These are phyloP conservation scores for Sebastes umbrosus DNA, from an alignment of 2,797 vertebrate species.

Conservation along the genomic window DNA sequence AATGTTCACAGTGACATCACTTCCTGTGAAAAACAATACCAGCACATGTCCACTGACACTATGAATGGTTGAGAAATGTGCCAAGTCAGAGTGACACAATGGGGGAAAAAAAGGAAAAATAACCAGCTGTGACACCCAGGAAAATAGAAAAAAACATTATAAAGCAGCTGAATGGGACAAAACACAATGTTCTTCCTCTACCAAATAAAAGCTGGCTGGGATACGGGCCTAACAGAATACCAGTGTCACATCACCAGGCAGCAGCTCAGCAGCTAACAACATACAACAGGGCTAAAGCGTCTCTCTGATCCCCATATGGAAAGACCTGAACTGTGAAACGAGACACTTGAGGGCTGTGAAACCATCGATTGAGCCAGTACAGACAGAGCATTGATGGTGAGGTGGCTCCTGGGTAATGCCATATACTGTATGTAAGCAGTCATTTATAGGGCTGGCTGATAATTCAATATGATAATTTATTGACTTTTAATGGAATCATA, in stretches of 20 bases:
- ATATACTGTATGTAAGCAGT: background rate
- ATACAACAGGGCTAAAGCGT: conserved; percentile 44
- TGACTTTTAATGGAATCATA: too few relatives aligned
- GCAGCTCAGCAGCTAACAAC: conserved; percentile 45
- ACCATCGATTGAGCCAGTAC: conserved; percentile 29
- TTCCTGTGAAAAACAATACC: conserved; percentile 74
- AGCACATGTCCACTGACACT: conserved; percentile 24
- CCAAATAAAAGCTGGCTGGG: conserved; percentile 42
- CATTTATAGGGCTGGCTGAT: background rate
- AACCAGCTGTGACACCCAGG: conserved; percentile 19
- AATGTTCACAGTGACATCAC: conserved; percentile 67
- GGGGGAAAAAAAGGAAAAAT: background rate
- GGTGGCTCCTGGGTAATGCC: background rate
- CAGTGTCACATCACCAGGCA: conserved; percentile 60
- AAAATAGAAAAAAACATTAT: background rate
- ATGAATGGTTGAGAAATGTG: conserved; percentile 46
- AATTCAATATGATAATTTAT: too few relatives aligned
- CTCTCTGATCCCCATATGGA: conserved; percentile 49
- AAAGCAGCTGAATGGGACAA: conserved; percentile 31
- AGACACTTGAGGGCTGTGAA: conserved; percentile 47
- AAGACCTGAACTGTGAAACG: conserved; percentile 56
- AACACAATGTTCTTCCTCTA: conserved; percentile 43
- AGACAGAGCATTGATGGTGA: conserved; percentile 8
- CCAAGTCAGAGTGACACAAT: conserved; percentile 37
- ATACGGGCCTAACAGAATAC: conserved; percentile 32